phyloP scores from a whole-genome alignment of 2,888 invertebrate genomes.

The Tricholauxania praeusta region DNA sequence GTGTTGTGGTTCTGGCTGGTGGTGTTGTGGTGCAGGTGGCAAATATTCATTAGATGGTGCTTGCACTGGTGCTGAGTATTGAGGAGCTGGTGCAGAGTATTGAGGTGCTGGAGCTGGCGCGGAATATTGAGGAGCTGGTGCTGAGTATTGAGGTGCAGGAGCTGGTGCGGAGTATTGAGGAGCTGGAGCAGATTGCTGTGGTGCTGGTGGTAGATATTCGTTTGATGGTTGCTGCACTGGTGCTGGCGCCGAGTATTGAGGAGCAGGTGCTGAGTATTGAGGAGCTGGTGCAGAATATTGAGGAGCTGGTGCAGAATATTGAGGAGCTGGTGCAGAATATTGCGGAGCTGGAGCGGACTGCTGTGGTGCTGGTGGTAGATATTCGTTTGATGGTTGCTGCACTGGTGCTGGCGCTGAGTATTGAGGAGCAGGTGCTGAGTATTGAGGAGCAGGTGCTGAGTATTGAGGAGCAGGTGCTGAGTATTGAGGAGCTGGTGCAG shows the following conservation, averaged over 20 bases:
- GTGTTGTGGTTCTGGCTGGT: background rate
- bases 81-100: slow-evolving; percentile 26
- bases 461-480: slow-evolving; percentile 31
- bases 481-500: slow-evolving; percentile 18
- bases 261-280: slow-evolving; percentile 20
- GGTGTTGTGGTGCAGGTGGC: slow-evolving; percentile 18
- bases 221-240: slow-evolving; percentile 2
- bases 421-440: slow-evolving; percentile 3
- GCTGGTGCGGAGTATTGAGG: slow-evolving; percentile 17
- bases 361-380: background rate
- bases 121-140: slow-evolving; percentile 19
- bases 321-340: slow-evolving; percentile 6
- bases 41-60: slow-evolving; percentile 14
- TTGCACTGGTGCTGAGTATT: slow-evolving; percentile 10
- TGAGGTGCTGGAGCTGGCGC: slow-evolving; percentile 28
- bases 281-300: slow-evolving; percentile 22
- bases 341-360: slow-evolving; percentile 8
- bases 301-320: slow-evolving; percentile 14
- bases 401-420: slow-evolving; percentile 15
- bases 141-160: slow-evolving; percentile 12
- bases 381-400: too few species aligned
- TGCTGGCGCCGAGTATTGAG: slow-evolving; percentile 18
- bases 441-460: slow-evolving; percentile 1
- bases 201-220: slow-evolving; percentile 24
- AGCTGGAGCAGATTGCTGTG: slow-evolving; percentile 29